A percentile compares a stretch with the other conserved stretches of the same genome.
Conservation (phyloP, 2,888 invertebrate genomes). For the Ichneumon xanthorius region DNA sequence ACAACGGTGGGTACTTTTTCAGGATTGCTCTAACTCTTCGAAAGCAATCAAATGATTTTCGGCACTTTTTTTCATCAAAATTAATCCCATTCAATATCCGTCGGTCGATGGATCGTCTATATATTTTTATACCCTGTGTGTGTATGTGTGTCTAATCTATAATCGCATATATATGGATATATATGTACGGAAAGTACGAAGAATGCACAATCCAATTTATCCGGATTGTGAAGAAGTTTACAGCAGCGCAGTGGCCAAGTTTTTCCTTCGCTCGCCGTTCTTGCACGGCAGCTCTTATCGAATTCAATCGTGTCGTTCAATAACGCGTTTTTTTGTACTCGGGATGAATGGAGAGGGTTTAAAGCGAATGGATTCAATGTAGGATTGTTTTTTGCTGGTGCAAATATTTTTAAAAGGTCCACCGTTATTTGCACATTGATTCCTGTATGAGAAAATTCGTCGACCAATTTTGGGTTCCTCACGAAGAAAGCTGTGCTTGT, state of each 20-base stretch:
- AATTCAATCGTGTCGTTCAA: slow-evolving; percentile 47
- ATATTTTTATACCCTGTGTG: neutral
- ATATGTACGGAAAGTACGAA: neutral
- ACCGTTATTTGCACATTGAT: too few relatives aligned
- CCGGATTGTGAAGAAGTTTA: slow-evolving; percentile 35
- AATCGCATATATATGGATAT: neutral
- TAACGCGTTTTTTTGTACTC: slow-evolving; percentile 23
- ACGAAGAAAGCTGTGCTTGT: too few relatives aligned
- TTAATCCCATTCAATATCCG: slow-evolving; percentile 49
- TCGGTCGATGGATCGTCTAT: neutral
- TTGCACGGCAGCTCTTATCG: neutral
- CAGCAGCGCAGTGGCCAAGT: slow-evolving; percentile 14
- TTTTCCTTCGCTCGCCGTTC: slow-evolving; percentile 13
- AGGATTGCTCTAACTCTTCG: slow-evolving; percentile 53
- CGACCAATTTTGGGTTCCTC: too few relatives aligned
- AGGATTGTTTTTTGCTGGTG: slow-evolving; percentile 14
- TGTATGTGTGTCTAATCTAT: neutral
- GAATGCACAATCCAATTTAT: slow-evolving; percentile 58
- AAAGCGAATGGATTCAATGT: slow-evolving; percentile 49
- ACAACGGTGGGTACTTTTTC: slow-evolving; percentile 22
- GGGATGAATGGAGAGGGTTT: slow-evolving; percentile 1
- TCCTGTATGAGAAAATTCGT: too few relatives aligned
- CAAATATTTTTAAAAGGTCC: neutral
- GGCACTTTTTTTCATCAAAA: slow-evolving; percentile 38
- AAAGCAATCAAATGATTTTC: slow-evolving; percentile 48